Evolutionary conservation across 1,140 invertebrate genomes (phyloP).

Genomic region (Solenopsis invicta): DNA sequence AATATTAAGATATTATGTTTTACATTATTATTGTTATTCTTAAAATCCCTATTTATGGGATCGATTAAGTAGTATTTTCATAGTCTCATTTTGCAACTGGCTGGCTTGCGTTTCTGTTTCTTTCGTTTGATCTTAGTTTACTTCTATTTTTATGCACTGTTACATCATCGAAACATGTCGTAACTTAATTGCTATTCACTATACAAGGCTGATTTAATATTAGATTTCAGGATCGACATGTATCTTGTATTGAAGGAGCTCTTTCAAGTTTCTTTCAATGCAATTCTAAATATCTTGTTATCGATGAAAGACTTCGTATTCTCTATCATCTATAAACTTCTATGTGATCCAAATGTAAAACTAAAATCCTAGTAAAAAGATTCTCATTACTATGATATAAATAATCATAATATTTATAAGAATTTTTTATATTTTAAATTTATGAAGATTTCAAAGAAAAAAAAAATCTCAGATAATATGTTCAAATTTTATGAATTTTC

Average conservation of each 20-base stretch:
- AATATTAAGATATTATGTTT: too few species aligned
- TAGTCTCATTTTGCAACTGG: neutral
- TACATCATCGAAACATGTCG: neutral
- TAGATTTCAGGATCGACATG: neutral
- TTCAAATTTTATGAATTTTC: too few species aligned
- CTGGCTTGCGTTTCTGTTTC: neutral
- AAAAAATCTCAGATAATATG: too few species aligned
- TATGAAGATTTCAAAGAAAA: too few species aligned
- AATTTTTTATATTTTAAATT: too few species aligned
- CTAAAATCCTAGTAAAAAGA: neutral
- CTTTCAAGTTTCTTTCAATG: too few species aligned
- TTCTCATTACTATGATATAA: neutral
- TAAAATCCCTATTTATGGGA: too few species aligned
- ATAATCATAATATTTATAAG: too few species aligned
- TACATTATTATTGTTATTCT: too few species aligned
- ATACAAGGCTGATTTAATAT: slow-evolving; percentile 8
- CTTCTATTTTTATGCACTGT: neutral
- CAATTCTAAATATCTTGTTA: too few species aligned
- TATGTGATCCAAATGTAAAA: too few species aligned
- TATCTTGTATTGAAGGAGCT: too few species aligned
- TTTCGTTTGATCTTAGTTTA: neutral
- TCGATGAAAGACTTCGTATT: neutral
- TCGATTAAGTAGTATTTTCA: neutral
- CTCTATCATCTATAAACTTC: neutral
- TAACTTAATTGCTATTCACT: neutral